A percentile compares a stretch with the other conserved stretches of the same genome.
Conservation (phyloP, 2,797 vertebrate genomes). For the Rhabdomys pumilio region DNA sequence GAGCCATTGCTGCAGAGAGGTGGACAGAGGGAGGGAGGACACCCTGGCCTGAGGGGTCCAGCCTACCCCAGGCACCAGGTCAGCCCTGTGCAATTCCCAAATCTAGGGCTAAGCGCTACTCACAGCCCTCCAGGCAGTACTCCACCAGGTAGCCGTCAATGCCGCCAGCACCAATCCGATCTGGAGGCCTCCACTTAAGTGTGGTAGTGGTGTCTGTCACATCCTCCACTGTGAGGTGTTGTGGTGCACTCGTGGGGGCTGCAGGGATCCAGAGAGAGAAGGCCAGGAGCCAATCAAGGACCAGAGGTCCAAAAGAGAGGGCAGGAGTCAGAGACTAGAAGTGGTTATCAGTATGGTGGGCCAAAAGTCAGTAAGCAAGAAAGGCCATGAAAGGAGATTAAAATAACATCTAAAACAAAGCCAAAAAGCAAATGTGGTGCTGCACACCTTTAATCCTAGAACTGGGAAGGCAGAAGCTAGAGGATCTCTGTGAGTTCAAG, state of each 20-base stretch:
- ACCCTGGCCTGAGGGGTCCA: not conserved
- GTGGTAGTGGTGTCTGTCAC: constrained; percentile 94
- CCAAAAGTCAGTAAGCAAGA: not conserved
- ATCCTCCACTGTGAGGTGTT: constrained; percentile 92
- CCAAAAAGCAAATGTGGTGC: not conserved
- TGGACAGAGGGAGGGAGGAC: no score
- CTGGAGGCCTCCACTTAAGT: constrained; percentile 95
- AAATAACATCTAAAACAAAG: no score
- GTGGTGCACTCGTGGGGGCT: constrained; percentile 93
- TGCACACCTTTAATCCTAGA: not conserved
- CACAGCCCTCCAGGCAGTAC: constrained; percentile 95
- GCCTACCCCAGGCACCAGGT: not conserved
- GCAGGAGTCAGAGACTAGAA: not conserved
- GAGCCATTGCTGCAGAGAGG: no score
- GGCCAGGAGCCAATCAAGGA: not conserved
- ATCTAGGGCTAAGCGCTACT: constrained; percentile 72
- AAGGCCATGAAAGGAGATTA: not conserved
- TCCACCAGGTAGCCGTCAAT: constrained; percentile 95
- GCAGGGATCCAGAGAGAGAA: not conserved
- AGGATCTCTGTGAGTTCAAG: not conserved
- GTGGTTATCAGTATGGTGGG: not conserved
- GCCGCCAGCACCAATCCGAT: constrained; percentile 93
- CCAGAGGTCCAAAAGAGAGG: not conserved
- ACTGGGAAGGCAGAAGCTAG: not conserved
- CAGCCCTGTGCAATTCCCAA: rapidly evolving